Base-by-base conservation (phyloP, 2,888 invertebrate genomes). In the Xanthia icteritia region DNA sequence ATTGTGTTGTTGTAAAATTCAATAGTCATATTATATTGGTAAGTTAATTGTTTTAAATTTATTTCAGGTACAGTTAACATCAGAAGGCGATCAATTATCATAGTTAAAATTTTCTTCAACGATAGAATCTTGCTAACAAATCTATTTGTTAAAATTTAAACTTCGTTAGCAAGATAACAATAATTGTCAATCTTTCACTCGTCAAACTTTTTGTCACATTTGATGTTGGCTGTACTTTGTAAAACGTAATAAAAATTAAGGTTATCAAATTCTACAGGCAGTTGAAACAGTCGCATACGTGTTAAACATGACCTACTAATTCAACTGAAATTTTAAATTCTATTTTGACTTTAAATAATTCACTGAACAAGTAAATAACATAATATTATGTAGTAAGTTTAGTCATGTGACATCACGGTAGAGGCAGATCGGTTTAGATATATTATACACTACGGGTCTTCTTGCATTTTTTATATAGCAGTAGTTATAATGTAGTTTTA, bases 361-460 rank as follows among this genome's bases (percentile, higher is more conserved):
- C 8, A 67, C 11, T 56, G 31, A 70, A 54, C 68, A 72, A 64
- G 63, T 81, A 27, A 63, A 58, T 69, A 73, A 20, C 69, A 65
- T 77, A 65, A 71, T 67, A 71, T 69, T 58, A 66, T 73, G 66
- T 84, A 79, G 82, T 61, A 67, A 67, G 74, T 84, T 56, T 56
- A 83, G 81, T 77, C 77, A 77, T 67, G 58, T 78, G 73, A 76
- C 73, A 82, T 83, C 82, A 85, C 86, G 77, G 77, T 86, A 88
- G 85, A 82, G 71, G 78, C 85, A 85, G 79, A 71, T 84, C 69
- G 77, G 82, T 82, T 83, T 84, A 85, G 83, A 86, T 84, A 86
- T 90, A 91, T 89, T 89, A 89, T 83, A 87, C 79, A 88, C 82
- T 93, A 94, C 93, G 93, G 93, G 94, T 94, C 85, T 91, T 91